These are phyloP conservation scores for Agelaius tricolor DNA, from an alignment of 2,113 vertebrate genomes.

Conservation along the genomic window DNA sequence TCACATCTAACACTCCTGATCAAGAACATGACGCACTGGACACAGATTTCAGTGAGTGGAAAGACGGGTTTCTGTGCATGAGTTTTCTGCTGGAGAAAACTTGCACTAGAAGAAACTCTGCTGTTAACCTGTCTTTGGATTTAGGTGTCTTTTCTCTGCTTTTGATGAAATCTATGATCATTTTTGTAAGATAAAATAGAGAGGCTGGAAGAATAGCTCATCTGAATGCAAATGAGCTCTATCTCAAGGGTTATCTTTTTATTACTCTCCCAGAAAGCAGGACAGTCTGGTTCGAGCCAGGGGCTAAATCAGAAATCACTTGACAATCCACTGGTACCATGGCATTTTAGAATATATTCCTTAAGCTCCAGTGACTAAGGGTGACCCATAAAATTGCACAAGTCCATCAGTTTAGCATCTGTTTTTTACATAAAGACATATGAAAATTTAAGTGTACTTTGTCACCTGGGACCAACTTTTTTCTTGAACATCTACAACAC, in stretches of 20 bases:
- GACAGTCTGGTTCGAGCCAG: too few relatives aligned
- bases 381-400: constrained; percentile 28
- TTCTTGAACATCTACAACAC: not conserved
- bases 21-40: too few relatives aligned
- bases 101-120: not conserved
- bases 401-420: constrained; percentile 6
- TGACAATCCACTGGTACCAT: constrained; percentile 29
- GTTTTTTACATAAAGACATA: not conserved
- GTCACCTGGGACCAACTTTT: not conserved
- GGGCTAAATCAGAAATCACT: not conserved
- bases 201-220: too few relatives aligned
- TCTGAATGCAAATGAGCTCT: too few relatives aligned
- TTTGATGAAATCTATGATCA: too few relatives aligned
- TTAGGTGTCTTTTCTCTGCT: not conserved
- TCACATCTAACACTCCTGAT: too few relatives aligned
- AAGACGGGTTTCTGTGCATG: not conserved
- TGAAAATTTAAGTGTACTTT: not conserved
- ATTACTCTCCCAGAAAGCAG: too few relatives aligned
- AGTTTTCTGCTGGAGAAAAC: not conserved
- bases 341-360: constrained; percentile 27
- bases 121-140: constrained; percentile 24
- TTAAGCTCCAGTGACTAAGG: not conserved
- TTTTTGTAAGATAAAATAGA: too few relatives aligned
- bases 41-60: too few relatives aligned
- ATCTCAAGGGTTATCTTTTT: too few relatives aligned